Percentiles rank a stretch among this genome's conserved stretches.
phyloP scores from a whole-genome alignment of 2,797 vertebrate genomes.

The Parambassis ranga region DNA sequence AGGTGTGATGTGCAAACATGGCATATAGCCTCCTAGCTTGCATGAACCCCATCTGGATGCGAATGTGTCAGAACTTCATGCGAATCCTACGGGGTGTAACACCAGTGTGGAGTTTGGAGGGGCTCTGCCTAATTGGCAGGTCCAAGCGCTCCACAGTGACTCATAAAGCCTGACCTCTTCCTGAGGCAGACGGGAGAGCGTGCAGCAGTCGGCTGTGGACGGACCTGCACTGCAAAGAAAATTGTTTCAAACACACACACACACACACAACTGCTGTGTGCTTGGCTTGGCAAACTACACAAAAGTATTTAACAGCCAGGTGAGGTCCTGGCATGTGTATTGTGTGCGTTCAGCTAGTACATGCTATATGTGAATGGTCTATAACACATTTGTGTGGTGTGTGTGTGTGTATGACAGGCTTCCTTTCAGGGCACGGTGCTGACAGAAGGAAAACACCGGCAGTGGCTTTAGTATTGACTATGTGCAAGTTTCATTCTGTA shows the following conservation, averaged over 20 bases:
- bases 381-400: not conserved
- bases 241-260: slow-evolving; percentile 21
- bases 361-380: slow-evolving; percentile 14
- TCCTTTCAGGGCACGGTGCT: slow-evolving; percentile 4
- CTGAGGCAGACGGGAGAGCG: slow-evolving; percentile 22
- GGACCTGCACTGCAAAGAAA: not conserved
- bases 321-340: slow-evolving; percentile 1
- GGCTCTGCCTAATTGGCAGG: slow-evolving; percentile 51
- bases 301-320: slow-evolving; percentile 7
- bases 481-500: no score
- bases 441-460: slow-evolving; percentile 25
- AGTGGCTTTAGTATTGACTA: slow-evolving; percentile 40
- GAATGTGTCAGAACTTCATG: slow-evolving; percentile 9
- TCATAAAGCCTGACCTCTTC: slow-evolving; percentile 34
- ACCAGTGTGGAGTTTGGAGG: slow-evolving; percentile 26
- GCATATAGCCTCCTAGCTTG: no score
- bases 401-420: slow-evolving; percentile 21
- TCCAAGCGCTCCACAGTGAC: slow-evolving; percentile 23
- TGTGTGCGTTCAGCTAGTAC: slow-evolving; percentile 15
- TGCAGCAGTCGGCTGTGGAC: slow-evolving; percentile 27
- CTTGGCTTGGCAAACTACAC: slow-evolving; percentile 3
- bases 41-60: not conserved
- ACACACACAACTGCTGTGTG: slow-evolving; percentile 1
- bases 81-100: slow-evolving; percentile 30
- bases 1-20: no score